Evolutionary conservation across 2,113 vertebrate species (phyloP), one percentile per base, ranked within the genome.

Genomic region (Melanotaenia duboulayi): DNA sequence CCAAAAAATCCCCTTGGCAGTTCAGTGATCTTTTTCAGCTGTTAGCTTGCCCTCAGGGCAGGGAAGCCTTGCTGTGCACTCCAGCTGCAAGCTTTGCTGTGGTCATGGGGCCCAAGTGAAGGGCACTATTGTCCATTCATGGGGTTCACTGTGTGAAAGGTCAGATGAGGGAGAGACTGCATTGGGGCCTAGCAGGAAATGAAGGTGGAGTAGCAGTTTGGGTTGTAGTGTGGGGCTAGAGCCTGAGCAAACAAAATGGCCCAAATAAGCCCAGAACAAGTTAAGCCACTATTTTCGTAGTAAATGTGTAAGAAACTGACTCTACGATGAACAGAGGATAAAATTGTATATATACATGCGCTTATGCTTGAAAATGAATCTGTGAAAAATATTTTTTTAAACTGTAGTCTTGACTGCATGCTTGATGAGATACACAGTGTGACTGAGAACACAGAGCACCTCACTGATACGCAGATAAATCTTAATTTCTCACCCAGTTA

Each of bases 41-140:
- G 91, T 89, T 90, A 42, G 87, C 69, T 4, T 81, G 81, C 89
- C 93, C 90, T 87, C 71, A 5, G 89, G 92, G 85, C 57, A 64
- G 80, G 77, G 65, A 74, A 85, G 86, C 82, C 75, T 77, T 19
- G 83, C 88, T 90, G 63, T 84, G 87, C 19, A 78, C 76, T 91
- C 91, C 92, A 93, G 93, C 93, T 93, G 92, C 91, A 91, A 84
- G 84, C 86, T 85, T 87, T 73, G 81, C 87, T 81, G 63, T 86
- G 88, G 89, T 82, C 83, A 71, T 73, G 87, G 87, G 89, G 87
- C 89, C 87, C 81, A 63, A 61, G 82, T 90, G 82, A 94, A 92
- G 93, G 91, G 80, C 84, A 89, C 83, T 85, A 93, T 93, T 93
- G 92, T 93, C 89, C 90, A 91, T 92, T 93, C 91, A 93, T 84